These are phyloP conservation scores for Antennarius maculatus DNA, from an alignment of 2,797 vertebrate genomes.

Conservation along the genomic window DNA sequence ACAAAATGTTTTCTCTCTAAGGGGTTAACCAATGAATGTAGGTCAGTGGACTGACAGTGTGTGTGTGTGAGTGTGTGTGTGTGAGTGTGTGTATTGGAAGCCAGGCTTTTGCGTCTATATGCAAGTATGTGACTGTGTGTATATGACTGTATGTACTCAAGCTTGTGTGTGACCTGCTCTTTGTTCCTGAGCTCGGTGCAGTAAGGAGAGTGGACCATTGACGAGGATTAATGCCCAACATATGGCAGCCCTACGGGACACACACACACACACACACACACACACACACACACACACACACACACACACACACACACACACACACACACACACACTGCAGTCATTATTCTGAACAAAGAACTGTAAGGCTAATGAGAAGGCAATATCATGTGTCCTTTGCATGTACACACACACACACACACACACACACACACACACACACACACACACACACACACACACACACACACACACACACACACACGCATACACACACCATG, in stretches of 20 bases:
- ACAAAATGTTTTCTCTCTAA: slow-evolving; percentile 40
- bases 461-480: not conserved
- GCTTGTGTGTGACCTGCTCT: slow-evolving; percentile 71
- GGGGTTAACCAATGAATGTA: slow-evolving; percentile 61
- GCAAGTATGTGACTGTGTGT: slow-evolving; percentile 10
- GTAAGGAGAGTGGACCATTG: slow-evolving; percentile 73
- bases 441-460: too few relatives aligned
- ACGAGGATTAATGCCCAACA: slow-evolving; percentile 81
- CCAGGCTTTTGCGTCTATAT: not conserved
- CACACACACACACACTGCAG: slow-evolving; percentile 53
- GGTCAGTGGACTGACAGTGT: slow-evolving; percentile 51
- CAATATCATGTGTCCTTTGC: slow-evolving; percentile 72
- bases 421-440: slow-evolving; percentile 22
- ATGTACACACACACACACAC: slow-evolving; percentile 26
- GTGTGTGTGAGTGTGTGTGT: slow-evolving; percentile 18
- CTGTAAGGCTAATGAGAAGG: slow-evolving; percentile 75
- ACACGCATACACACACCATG: slow-evolving; percentile 2
- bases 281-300: slow-evolving; percentile 41
- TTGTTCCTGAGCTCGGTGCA: slow-evolving; percentile 70
- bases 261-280: slow-evolving; percentile 42
- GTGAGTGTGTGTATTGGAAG: slow-evolving; percentile 22
- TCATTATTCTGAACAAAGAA: slow-evolving; percentile 76
- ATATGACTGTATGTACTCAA: slow-evolving; percentile 22
- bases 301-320: slow-evolving; percentile 38
- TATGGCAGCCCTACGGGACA: slow-evolving; percentile 79